Percentiles rank a stretch among this genome's conserved stretches.
These are phyloP conservation scores for Sphinx pinastri DNA, from an alignment of 2,888 invertebrate species.

Conservation along the genomic window DNA sequence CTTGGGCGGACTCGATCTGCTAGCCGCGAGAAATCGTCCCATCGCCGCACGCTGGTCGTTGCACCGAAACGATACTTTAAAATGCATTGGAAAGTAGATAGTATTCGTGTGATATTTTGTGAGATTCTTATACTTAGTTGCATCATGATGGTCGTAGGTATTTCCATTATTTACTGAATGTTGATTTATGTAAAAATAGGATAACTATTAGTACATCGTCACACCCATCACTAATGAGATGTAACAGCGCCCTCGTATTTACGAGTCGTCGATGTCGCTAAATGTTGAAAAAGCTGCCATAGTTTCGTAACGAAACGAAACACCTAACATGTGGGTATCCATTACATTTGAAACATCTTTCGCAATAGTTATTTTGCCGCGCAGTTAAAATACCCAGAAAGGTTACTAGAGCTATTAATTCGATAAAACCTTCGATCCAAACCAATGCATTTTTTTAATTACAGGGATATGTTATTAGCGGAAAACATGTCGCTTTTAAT, in stretches of 20 bases:
- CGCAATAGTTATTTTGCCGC: constrained; percentile 48
- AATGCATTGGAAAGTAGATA: constrained; percentile 83
- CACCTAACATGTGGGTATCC: constrained; percentile 53
- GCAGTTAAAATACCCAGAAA: neutral
- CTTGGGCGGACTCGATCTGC: constrained; percentile 84
- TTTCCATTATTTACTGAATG: constrained; percentile 28
- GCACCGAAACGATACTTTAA: constrained; percentile 80
- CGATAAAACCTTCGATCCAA: constrained; percentile 1
- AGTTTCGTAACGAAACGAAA: constrained; percentile 64
- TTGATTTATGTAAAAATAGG: constrained; percentile 38
- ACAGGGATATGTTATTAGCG: constrained; percentile 9
- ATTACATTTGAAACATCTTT: constrained; percentile 53
- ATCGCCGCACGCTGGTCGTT: constrained; percentile 78
- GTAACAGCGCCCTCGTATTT: constrained; percentile 65
- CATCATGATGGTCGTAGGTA: constrained; percentile 31
- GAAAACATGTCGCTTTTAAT: constrained; percentile 21
- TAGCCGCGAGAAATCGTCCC: constrained; percentile 80
- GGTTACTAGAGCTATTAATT: neutral
- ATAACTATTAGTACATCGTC: constrained; percentile 39
- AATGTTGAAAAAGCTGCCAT: constrained; percentile 64
- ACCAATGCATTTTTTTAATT: constrained; percentile 5
- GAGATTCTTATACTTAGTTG: constrained; percentile 23
- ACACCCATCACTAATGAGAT: constrained; percentile 69
- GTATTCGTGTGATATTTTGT: constrained; percentile 64
- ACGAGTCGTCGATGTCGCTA: constrained; percentile 68